A percentile compares a stretch with the other conserved stretches of the same genome.
phyloP scores from a whole-genome alignment of 2,113 vertebrate genomes.

The Apodemus speciosus region DNA sequence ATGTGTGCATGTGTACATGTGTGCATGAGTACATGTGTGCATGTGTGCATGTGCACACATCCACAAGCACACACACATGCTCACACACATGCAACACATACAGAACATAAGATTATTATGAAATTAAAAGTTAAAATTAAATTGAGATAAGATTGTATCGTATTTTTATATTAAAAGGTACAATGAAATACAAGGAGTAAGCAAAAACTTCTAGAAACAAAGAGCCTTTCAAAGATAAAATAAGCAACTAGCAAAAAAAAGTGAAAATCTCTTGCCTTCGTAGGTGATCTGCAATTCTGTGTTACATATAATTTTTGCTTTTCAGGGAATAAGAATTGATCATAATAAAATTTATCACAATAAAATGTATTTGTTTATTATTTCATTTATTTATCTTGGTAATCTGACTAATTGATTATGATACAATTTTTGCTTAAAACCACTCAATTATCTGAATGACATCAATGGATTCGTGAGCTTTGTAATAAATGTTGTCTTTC shows the following conservation, averaged over 20 bases:
- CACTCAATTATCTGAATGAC: background rate
- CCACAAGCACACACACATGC: background rate
- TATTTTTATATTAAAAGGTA: background rate
- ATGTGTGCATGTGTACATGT: no score
- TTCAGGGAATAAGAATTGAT: background rate
- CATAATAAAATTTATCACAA: background rate
- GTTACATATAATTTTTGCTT: background rate
- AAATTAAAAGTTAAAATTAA: constrained; percentile 16
- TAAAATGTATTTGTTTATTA: background rate
- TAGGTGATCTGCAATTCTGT: background rate
- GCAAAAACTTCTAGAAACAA: background rate
- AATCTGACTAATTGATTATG: background rate
- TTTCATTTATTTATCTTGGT: background rate
- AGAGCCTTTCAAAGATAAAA: background rate
- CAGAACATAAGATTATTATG: background rate
- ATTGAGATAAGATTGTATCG: background rate
- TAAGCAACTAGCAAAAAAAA: background rate
- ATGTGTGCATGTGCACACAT: no score
- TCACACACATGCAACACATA: background rate
- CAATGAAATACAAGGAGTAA: background rate
- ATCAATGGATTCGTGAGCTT: background rate
- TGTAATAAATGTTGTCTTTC: background rate
- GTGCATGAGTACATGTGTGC: no score
- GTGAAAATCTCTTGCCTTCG: background rate
- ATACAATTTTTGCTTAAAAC: background rate